Percentiles rank a stretch among this genome's conserved stretches.
Conservation (phyloP, 2,113 vertebrate genomes). For the Meriones unguiculatus region DNA sequence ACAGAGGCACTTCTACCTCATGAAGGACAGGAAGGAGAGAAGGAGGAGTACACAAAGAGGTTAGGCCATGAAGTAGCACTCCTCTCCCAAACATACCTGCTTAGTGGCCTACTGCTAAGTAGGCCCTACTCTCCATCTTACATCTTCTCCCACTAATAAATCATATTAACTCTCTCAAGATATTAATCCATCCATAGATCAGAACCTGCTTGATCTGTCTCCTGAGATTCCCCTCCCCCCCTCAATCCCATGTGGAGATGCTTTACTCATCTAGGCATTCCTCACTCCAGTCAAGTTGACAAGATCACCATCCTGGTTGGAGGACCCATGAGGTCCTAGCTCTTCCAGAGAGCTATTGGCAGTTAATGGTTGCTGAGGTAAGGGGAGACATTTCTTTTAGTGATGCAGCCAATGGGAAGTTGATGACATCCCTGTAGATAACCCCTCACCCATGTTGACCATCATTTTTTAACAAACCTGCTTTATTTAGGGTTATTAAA, state of each 20-base stretch:
- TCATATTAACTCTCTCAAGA: background rate
- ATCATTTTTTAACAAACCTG: too few relatives aligned
- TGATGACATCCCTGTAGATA: background rate
- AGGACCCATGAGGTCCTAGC: background rate
- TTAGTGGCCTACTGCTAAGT: background rate
- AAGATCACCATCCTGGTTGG: background rate
- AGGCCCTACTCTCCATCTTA: background rate
- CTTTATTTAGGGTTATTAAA: too few relatives aligned
- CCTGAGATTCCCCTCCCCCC: background rate
- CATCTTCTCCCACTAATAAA: background rate
- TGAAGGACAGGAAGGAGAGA: background rate
- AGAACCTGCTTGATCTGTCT: background rate
- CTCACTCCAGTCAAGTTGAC: background rate
- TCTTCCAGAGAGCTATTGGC: background rate
- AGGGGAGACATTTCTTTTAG: background rate
- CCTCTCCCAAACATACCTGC: background rate
- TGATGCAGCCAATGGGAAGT: background rate
- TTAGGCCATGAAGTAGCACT: background rate
- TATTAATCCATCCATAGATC: background rate
- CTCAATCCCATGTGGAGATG: background rate
- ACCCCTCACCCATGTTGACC: background rate
- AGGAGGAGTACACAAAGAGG: background rate
- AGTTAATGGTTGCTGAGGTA: background rate
- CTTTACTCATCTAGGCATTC: background rate
- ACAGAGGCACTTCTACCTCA: background rate